These are phyloP conservation scores for Ectemnius cavifrons DNA, from an alignment of 2,888 invertebrate genomes.

Conservation along the genomic window DNA sequence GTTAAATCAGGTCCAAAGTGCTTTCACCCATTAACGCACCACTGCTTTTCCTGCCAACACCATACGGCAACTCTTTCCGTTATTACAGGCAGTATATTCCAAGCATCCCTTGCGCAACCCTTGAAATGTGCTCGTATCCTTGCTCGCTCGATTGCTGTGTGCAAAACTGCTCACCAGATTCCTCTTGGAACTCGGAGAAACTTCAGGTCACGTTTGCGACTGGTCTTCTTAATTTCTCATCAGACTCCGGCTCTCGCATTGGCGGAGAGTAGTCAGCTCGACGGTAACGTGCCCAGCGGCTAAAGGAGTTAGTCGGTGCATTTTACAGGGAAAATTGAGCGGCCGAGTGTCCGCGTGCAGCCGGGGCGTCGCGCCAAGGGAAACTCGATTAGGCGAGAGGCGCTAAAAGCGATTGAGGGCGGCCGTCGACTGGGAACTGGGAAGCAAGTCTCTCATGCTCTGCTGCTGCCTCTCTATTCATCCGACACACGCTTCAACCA, in stretches of 20 bases:
- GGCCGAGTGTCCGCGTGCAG: slow-evolving; percentile 1
- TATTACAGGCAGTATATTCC: neutral
- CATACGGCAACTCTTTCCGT: neutral
- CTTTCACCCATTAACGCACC: neutral
- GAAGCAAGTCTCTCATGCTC: neutral
- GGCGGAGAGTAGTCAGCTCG: neutral
- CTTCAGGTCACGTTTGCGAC: neutral
- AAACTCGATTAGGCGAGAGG: slow-evolving; percentile 30
- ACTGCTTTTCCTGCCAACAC: neutral
- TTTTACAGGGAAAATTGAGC: slow-evolving; percentile 12
- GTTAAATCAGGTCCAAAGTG: neutral
- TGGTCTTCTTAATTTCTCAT: slow-evolving; percentile 3
- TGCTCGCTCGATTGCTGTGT: neutral
- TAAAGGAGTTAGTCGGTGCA: slow-evolving; percentile 3
- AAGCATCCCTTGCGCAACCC: neutral
- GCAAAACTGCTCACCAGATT: neutral
- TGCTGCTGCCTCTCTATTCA: neutral
- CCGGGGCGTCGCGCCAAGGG: neutral
- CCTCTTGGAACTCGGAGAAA: neutral
- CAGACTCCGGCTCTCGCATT: neutral
- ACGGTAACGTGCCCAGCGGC: neutral
- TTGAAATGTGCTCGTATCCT: neutral
- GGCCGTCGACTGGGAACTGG: neutral
- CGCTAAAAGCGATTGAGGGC: slow-evolving; percentile 27
- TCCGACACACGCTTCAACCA: neutral